Percentiles rank a stretch among this genome's conserved stretches.
Evolutionary conservation across 2,888 invertebrate genomes (phyloP).

Genomic region (Pachymerium ferrugineum): DNA sequence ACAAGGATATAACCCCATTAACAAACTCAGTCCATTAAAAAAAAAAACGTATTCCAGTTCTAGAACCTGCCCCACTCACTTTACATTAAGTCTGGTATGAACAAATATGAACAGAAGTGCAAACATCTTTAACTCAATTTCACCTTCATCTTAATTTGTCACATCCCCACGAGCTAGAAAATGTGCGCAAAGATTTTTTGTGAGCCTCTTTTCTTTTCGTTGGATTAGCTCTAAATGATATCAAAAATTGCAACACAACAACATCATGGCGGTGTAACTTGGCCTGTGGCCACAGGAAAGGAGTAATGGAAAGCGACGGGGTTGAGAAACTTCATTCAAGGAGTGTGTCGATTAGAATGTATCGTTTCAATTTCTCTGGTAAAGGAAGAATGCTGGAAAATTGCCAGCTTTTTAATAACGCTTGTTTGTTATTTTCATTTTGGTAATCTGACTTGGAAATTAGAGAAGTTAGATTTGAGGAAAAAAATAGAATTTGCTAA

Average conservation of each 20-base stretch:
- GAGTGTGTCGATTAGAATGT: not conserved
- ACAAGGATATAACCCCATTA: no score
- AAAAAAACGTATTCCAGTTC: no score
- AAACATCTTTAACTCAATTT: no score
- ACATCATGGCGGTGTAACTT: not conserved
- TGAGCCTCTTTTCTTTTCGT: not conserved
- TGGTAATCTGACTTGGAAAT: not conserved
- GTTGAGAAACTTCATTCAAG: not conserved
- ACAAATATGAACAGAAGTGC: no score
- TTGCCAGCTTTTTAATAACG: not conserved
- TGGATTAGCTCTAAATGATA: not conserved
- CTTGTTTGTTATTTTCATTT: not conserved
- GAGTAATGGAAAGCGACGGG: not conserved
- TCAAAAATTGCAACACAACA: not conserved
- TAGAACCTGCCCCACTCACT: no score
- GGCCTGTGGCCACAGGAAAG: not conserved
- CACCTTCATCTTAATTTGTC: no score
- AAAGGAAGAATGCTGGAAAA: not conserved
- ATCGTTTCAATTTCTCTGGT: not conserved
- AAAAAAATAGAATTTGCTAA: no score
- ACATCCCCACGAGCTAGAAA: no score
- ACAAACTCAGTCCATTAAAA: no score
- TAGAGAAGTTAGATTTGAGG: no score
- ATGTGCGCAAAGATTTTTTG: no score
- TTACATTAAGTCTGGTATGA: no score